These are phyloP conservation scores for Bibio marci DNA, from an alignment of 2,888 invertebrate genomes.

Conservation along the genomic window DNA sequence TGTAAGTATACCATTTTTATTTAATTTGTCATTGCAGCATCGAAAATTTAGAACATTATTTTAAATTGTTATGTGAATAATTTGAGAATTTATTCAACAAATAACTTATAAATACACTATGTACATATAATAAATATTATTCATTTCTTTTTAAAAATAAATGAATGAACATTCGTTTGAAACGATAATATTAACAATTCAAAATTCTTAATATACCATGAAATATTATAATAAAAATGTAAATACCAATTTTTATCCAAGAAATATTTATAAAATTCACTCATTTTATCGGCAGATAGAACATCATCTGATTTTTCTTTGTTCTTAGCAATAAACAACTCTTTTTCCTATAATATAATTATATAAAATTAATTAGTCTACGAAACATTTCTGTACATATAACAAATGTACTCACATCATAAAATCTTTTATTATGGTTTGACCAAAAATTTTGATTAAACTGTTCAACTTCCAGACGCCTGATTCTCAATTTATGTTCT, in stretches of 20 bases:
- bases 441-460: conserved; percentile 82
- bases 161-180: conserved; percentile 35
- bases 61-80: too few relatives aligned
- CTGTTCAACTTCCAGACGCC: conserved; percentile 49
- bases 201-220: conserved; percentile 70
- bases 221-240: conserved; percentile 60
- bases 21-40: too few relatives aligned
- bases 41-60: too few relatives aligned
- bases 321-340: conserved; percentile 36
- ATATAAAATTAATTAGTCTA: too few relatives aligned
- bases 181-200: conserved; percentile 42
- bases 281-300: conserved; percentile 66
- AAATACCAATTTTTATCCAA: conserved; percentile 62
- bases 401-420: conserved; percentile 34
- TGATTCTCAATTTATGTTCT: conserved; percentile 44
- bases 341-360: conserved; percentile 42
- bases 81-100: too few relatives aligned
- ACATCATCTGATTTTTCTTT: conserved; percentile 32
- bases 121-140: too few relatives aligned
- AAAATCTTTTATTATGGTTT: conserved; percentile 59
- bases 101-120: too few relatives aligned
- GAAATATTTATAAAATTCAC: conserved; percentile 72
- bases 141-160: too few relatives aligned
- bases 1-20: too few relatives aligned
- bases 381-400: too few relatives aligned